Evolutionary conservation across 2,113 vertebrate species (phyloP), one percentile per base, ranked within the genome.

Genomic region (Poeciliopsis retropinna): DNA sequence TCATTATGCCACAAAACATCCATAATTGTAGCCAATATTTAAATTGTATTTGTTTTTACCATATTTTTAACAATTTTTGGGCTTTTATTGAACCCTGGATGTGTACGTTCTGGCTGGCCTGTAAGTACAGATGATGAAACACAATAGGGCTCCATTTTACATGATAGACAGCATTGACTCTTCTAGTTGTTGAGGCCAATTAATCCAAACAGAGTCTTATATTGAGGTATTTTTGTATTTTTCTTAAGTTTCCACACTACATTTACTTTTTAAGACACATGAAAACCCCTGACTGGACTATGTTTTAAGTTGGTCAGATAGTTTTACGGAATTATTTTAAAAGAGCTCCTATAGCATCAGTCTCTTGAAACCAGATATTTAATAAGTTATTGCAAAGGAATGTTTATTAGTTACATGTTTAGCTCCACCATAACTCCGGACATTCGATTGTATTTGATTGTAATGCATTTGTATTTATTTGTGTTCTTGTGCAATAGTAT

Each of bases 361-460:
- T 47, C 44, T 17, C 44, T 47, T 25, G 4, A 4, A 72, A 67
- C 67, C 25, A 32, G 47, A 70, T 68, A 68, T 10, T 15, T 67
- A 67, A 1, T 32, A 61, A 34, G 29, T 82, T 78, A 76, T 47
- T 76, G 30, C 30, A 57, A 14, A 81, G 34, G 68, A 82, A 90
- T 82, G 80, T 80, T 75, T 80, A 81, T 79, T 80, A 61, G 54
- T n/a, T 47, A 47, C 72, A 32, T 69, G 41, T 19, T 71, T 29
- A 76, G 60, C 64, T 54, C 60, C 34, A 62, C 32, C 83, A 74
- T 64, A 84, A 67, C 54, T 57, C 62, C 61, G 85, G 88, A 89
- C 91, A 60, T 89, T 78, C 90, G 88, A 54, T 25, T 17, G 14
- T 19, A 60, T 89, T 78, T 91, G 88, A 57, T n/a, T 19, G 14